phyloP scores from a whole-genome alignment of 2,888 invertebrate species.

The Andrena haemorrhoa region DNA sequence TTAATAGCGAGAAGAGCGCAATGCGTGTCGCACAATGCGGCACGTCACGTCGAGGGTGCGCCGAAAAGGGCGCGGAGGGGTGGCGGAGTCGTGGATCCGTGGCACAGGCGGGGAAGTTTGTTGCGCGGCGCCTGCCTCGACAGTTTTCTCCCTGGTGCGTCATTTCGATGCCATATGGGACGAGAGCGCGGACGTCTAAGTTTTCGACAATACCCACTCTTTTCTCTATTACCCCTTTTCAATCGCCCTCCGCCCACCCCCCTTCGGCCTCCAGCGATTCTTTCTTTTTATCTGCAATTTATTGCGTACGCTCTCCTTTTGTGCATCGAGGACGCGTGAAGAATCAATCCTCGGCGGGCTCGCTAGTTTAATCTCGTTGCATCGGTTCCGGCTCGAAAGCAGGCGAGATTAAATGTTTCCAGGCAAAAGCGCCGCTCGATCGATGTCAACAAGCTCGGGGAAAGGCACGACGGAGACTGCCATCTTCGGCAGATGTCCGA shows the following conservation, averaged over 20 bases:
- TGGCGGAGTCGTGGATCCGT: conserved; percentile 53
- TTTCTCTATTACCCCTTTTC: conserved; percentile 57
- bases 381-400: background rate
- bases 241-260: conserved; percentile 34
- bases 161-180: conserved; percentile 79
- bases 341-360: conserved; percentile 20
- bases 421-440: conserved; percentile 1
- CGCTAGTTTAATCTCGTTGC: background rate
- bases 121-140: conserved; percentile 43
- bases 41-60: conserved; percentile 53
- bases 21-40: conserved; percentile 68
- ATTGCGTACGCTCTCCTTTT: conserved; percentile 39
- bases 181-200: conserved; percentile 68
- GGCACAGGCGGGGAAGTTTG: conserved; percentile 48
- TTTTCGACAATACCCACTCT: conserved; percentile 72
- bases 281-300: conserved; percentile 45
- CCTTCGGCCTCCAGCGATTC: background rate
- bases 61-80: conserved; percentile 7
- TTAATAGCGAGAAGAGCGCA: conserved; percentile 68
- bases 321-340: conserved; percentile 29
- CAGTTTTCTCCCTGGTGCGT: conserved; percentile 67
- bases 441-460: conserved; percentile 13
- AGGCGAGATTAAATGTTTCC: conserved; percentile 1
- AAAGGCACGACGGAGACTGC: conserved; percentile 1
- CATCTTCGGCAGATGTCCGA: conserved; percentile 65